A percentile compares a stretch with the other conserved stretches of the same genome.
These are phyloP conservation scores for Florisuga fusca DNA, from an alignment of 2,797 vertebrate genomes.

Conservation along the genomic window DNA sequence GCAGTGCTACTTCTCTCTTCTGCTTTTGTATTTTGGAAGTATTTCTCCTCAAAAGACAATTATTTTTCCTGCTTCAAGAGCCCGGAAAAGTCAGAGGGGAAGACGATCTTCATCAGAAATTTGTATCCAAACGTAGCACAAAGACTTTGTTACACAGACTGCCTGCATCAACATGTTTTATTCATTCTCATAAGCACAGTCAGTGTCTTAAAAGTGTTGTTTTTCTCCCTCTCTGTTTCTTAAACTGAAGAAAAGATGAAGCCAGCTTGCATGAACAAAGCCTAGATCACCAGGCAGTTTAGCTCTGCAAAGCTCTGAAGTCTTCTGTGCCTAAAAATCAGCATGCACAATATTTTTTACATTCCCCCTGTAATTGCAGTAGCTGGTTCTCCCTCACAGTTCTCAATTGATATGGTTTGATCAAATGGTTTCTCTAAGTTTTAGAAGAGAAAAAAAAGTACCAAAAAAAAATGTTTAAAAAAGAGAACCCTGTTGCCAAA, in stretches of 20 bases:
- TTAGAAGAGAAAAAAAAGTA: not conserved
- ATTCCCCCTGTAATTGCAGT: not conserved
- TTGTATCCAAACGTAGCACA: not conserved
- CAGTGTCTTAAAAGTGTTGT: not conserved
- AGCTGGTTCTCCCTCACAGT: not conserved
- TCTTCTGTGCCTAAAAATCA: not conserved
- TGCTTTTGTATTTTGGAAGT: not conserved
- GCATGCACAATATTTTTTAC: not conserved
- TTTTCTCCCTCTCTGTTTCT: not conserved
- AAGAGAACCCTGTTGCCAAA: not conserved
- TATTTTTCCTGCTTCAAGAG: not conserved
- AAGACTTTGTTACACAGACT: not conserved
- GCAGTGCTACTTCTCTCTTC: not conserved
- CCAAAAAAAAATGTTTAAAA: not conserved
- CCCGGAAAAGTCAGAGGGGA: not conserved
- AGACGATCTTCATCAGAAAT: not conserved
- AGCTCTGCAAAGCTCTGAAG: not conserved
- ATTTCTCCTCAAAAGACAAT: not conserved
- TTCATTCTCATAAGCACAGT: not conserved
- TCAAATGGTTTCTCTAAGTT: not conserved
- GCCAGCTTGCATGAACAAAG: not conserved
- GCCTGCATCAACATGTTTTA: not conserved
- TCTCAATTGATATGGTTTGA: not conserved
- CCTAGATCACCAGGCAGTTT: not conserved
- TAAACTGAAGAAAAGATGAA: not conserved